Evolutionary conservation across 2,888 invertebrate species (phyloP).

Genomic region (Diarsia mendica): DNA sequence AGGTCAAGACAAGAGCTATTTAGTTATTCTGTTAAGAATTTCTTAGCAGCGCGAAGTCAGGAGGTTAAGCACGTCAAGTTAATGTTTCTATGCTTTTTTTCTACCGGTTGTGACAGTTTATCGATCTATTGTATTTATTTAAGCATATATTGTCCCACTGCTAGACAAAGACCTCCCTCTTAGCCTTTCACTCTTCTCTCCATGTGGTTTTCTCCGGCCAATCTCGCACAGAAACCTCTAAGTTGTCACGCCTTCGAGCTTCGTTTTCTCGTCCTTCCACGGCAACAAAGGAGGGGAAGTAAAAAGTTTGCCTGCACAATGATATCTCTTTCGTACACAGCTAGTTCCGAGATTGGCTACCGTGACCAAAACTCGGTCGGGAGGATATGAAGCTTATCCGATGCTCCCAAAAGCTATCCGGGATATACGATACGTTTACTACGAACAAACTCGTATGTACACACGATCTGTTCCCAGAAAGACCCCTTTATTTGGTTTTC

Average conservation of each 20-base stretch:
- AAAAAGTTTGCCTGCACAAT: too few relatives aligned
- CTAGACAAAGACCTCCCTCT: too few relatives aligned
- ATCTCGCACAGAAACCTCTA: too few relatives aligned
- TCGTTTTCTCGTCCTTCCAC: too few relatives aligned
- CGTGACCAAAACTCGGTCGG: conserved; percentile 5
- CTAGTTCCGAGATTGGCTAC: too few relatives aligned
- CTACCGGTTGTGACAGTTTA: not conserved
- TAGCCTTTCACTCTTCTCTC: too few relatives aligned
- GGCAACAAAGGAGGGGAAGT: not conserved
- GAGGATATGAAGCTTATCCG: not conserved
- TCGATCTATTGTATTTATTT: not conserved
- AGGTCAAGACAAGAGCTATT: not conserved
- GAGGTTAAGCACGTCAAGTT: too few relatives aligned
- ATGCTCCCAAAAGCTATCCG: not conserved
- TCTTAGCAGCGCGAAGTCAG: not conserved
- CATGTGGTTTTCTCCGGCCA: too few relatives aligned
- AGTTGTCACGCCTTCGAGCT: too few relatives aligned
- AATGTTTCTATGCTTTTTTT: not conserved
- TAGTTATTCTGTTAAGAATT: not conserved
- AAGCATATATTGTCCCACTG: too few relatives aligned
- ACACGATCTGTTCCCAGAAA: not conserved
- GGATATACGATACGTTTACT: not conserved
- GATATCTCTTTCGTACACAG: not conserved
- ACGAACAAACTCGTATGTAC: not conserved
- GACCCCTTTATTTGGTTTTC: not conserved